phyloP scores from a whole-genome alignment of 2,888 invertebrate species.

The Girardia tigrina region DNA sequence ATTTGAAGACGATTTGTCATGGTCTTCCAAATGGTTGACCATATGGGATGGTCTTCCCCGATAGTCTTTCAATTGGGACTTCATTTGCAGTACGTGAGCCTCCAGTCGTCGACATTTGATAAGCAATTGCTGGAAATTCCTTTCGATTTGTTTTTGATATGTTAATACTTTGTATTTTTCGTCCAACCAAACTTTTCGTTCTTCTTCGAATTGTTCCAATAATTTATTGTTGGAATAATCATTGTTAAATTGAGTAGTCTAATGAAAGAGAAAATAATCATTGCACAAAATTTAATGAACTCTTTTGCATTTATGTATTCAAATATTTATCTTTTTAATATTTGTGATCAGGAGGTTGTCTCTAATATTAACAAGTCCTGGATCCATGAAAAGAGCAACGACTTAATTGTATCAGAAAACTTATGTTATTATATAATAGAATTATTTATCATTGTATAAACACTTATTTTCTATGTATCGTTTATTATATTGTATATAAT shows the following conservation, averaged over 20 bases:
- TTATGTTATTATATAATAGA: too few species aligned
- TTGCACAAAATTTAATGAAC: too few species aligned
- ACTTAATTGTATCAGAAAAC: too few species aligned
- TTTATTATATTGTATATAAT: too few species aligned
- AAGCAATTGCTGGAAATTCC: neutral
- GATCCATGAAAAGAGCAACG: too few species aligned
- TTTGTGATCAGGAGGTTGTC: too few species aligned
- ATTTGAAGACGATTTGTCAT: neutral
- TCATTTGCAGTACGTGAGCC: neutral
- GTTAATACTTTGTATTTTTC: neutral
- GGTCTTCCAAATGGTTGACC: neutral
- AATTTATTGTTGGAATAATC: neutral
- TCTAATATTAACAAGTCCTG: too few species aligned
- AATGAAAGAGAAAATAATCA: neutral
- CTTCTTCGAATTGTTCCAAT: slow-evolving; percentile 13
- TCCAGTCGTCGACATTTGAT: slow-evolving; percentile 5
- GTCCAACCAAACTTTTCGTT: neutral
- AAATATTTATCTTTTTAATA: too few species aligned
- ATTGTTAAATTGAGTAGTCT: neutral
- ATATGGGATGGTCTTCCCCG: neutral
- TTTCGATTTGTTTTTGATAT: slow-evolving; percentile 10
- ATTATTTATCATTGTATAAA: too few species aligned
- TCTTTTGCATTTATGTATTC: too few species aligned
- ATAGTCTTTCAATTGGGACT: neutral
- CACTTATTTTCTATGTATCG: too few species aligned